Evolutionary conservation across 1,140 invertebrate genomes (phyloP).

Genomic region (Psix sp.): DNA sequence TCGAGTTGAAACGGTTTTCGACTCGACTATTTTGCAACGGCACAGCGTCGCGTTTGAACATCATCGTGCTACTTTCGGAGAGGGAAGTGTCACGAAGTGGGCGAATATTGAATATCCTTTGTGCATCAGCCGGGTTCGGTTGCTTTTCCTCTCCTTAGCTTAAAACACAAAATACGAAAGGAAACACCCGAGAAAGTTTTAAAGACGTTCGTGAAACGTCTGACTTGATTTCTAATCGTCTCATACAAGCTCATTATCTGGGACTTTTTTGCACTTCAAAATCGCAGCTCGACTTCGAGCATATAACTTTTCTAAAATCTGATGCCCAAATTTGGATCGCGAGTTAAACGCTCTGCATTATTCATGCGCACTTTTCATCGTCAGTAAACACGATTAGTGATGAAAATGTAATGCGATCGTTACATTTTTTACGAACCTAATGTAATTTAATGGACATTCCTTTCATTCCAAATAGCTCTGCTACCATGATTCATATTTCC

Average conservation of each 20-base stretch:
- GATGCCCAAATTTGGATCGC: background rate
- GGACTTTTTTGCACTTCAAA: too few species aligned
- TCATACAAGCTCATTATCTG: too few species aligned
- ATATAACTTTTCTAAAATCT: background rate
- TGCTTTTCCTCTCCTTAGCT: constrained; percentile 4
- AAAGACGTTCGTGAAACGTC: too few species aligned
- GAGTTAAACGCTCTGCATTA: background rate
- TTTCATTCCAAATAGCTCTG: constrained; percentile 10
- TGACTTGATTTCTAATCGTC: too few species aligned
- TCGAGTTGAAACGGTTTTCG: constrained; percentile 3
- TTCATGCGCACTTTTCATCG: constrained; percentile 8
- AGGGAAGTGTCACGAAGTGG: constrained; percentile 15
- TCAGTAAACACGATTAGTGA: constrained; percentile 1
- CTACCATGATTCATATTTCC: constrained; percentile 12
- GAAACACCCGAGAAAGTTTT: too few species aligned
- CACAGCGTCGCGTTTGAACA: constrained; percentile 7
- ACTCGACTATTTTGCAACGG: constrained; percentile 13
- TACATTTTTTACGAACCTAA: constrained; percentile 14
- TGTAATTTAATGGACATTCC: too few species aligned
- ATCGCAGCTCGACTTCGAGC: too few species aligned
- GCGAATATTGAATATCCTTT: constrained; percentile 18
- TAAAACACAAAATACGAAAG: too few species aligned
- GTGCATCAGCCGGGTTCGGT: background rate
- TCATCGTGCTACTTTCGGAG: constrained; percentile 1
- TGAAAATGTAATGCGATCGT: constrained; percentile 11